These are phyloP conservation scores for Eurois occulta DNA, from an alignment of 2,888 invertebrate species.

Conservation along the genomic window DNA sequence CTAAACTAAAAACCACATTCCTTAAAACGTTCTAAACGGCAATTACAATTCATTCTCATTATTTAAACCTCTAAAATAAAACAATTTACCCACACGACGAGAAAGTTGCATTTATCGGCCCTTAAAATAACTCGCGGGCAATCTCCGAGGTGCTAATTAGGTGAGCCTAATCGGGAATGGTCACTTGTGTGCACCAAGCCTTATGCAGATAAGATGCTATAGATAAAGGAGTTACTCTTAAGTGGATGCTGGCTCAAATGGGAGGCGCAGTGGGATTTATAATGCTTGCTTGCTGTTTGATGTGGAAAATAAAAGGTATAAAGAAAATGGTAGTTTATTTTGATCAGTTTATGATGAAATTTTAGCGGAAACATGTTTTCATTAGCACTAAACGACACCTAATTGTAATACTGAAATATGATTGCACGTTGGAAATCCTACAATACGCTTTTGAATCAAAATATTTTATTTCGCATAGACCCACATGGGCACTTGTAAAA, in stretches of 20 bases:
- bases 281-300: not conserved
- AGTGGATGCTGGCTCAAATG: constrained; percentile 40
- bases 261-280: constrained; percentile 15
- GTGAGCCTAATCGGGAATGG: constrained; percentile 70
- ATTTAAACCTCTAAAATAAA: constrained; percentile 55
- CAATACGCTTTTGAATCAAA: not conserved
- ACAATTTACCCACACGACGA: constrained; percentile 51
- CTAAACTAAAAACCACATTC: constrained; percentile 20
- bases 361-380: not conserved
- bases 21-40: constrained; percentile 26
- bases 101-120: constrained; percentile 66
- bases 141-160: constrained; percentile 72
- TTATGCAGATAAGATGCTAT: constrained; percentile 62
- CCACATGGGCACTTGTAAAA: not conserved
- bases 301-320: not conserved
- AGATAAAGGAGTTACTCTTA: constrained; percentile 56
- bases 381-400: not conserved
- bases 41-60: constrained; percentile 60
- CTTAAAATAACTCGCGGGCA: constrained; percentile 66
- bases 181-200: constrained; percentile 55
- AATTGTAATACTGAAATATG: not conserved
- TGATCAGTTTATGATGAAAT: not conserved
- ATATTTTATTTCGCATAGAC: not conserved
- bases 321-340: not conserved
- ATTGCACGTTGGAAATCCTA: not conserved